phyloP scores from a whole-genome alignment of 2,797 vertebrate genomes.

The Myiotriccus ornatus region DNA sequence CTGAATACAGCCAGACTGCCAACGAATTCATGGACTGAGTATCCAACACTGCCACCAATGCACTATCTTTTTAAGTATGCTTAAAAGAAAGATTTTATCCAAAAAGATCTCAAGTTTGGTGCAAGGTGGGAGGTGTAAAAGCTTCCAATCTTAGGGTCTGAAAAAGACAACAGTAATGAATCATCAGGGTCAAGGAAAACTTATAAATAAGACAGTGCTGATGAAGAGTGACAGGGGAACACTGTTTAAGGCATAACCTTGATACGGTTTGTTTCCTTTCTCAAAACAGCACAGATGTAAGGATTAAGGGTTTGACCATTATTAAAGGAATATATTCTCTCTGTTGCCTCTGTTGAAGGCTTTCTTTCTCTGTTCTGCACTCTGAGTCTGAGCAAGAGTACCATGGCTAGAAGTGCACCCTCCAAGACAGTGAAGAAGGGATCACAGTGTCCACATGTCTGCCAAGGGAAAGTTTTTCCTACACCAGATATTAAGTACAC shows the following conservation, averaged over 20 bases:
- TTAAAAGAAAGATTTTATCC: not conserved
- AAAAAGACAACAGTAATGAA: not conserved
- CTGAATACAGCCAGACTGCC: not conserved
- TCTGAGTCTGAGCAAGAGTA: not conserved
- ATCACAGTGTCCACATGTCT: not conserved
- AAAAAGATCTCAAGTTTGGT: not conserved
- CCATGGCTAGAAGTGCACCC: not conserved
- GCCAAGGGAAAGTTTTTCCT: not conserved
- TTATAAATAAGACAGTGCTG: not conserved
- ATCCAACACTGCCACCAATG: not conserved
- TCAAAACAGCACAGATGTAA: not conserved
- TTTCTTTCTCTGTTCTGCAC: not conserved
- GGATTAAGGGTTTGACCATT: not conserved
- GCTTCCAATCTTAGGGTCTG: not conserved
- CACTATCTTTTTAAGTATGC: not conserved
- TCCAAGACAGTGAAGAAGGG: not conserved
- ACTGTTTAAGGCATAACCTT: not conserved
- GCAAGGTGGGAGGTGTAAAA: rapidly evolving
- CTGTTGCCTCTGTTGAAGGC: not conserved
- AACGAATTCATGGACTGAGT: not conserved
- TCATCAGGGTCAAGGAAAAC: not conserved
- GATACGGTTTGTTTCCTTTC: not conserved
- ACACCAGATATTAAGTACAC: rapidly evolving
- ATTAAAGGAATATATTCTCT: not conserved
- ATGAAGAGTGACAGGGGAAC: not conserved